These are phyloP conservation scores for Gambusia affinis DNA, from an alignment of 2,113 vertebrate species.

Conservation along the genomic window DNA sequence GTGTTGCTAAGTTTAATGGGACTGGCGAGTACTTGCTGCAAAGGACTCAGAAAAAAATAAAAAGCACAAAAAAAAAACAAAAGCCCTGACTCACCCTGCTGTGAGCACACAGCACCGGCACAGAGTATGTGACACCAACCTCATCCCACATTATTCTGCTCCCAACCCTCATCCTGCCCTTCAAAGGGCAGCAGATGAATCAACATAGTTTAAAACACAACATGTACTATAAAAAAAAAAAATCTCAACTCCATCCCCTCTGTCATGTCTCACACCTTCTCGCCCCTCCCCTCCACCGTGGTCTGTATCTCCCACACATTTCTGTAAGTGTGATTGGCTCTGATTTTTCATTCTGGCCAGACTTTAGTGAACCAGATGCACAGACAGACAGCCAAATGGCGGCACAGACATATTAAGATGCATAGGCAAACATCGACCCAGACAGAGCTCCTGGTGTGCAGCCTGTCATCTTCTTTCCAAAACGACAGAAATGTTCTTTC, in stretches of 20 bases:
- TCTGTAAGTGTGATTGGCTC: slow-evolving; percentile 56
- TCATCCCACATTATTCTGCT: slow-evolving; percentile 34
- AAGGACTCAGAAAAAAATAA: background rate
- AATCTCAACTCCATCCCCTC: slow-evolving; percentile 24
- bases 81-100: slow-evolving; percentile 52
- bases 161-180: slow-evolving; percentile 36
- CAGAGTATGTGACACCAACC: slow-evolving; percentile 33
- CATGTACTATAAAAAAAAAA: slow-evolving; percentile 20
- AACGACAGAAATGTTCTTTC: slow-evolving; percentile 9
- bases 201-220: slow-evolving; percentile 31
- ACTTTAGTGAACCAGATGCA: slow-evolving; percentile 19
- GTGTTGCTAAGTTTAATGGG: slow-evolving; percentile 11
- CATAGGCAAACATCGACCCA: slow-evolving; percentile 30
- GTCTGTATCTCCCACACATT: slow-evolving; percentile 61
- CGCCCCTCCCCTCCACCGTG: background rate
- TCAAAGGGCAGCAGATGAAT: slow-evolving; percentile 58
- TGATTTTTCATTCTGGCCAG: slow-evolving; percentile 29
- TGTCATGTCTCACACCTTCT: slow-evolving; percentile 59
- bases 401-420: slow-evolving; percentile 12
- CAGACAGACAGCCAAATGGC: slow-evolving; percentile 53
- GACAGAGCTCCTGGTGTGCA: slow-evolving; percentile 2
- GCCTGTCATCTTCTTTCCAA: slow-evolving; percentile 10
- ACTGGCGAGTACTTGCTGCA: slow-evolving; percentile 32
- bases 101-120: slow-evolving; percentile 23
- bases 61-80: background rate